Conservation (phyloP, 2,113 vertebrate species). For the Psammodynastes pulverulentus region DNA sequence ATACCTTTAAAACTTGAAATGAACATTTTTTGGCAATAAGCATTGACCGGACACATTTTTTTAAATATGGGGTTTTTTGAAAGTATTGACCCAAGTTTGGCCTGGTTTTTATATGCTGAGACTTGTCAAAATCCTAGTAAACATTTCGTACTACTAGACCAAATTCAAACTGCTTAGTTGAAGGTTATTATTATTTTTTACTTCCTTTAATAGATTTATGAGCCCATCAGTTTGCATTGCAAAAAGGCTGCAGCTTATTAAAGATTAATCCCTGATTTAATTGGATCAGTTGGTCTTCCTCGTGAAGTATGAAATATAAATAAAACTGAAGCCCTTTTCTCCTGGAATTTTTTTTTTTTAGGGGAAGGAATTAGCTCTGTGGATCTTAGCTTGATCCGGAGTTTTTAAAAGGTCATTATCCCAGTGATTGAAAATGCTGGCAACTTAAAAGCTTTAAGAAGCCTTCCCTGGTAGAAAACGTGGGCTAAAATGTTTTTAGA, state of each 20-base stretch:
- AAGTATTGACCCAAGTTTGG: neutral
- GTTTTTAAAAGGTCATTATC: neutral
- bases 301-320: neutral
- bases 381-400: neutral
- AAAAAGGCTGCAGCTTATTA: neutral
- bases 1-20: neutral
- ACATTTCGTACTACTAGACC: neutral
- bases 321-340: neutral
- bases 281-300: neutral
- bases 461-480: neutral
- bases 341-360: neutral
- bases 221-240: neutral
- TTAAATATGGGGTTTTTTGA: neutral
- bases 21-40: neutral
- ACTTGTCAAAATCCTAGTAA: neutral
- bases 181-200: neutral
- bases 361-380: neutral
- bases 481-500: neutral
- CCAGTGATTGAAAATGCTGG: neutral
- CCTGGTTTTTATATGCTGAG: neutral
- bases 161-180: neutral
- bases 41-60: neutral
- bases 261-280: neutral
- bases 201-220: neutral
- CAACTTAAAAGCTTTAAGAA: neutral